Evolutionary conservation across 2,113 vertebrate species (phyloP).

Genomic region (Psittacula cyanocephala): DNA sequence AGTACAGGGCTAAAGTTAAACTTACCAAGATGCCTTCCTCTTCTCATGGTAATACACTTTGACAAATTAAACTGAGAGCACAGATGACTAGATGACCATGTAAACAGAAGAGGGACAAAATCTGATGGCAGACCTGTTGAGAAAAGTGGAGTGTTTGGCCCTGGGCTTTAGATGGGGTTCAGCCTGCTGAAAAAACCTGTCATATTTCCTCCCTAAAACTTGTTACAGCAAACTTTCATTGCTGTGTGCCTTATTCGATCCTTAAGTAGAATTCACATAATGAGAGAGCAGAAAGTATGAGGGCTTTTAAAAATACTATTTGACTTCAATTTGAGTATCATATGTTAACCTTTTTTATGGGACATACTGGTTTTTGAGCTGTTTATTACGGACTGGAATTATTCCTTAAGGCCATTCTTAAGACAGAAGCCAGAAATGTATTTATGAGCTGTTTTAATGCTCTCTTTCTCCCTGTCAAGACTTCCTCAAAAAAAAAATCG

Average conservation of each 20-base stretch:
- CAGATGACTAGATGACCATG: not conserved
- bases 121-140: not conserved
- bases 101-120: not conserved
- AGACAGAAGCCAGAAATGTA: not conserved
- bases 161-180: not conserved
- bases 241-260: not conserved
- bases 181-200: not conserved
- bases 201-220: not conserved
- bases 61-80: not conserved
- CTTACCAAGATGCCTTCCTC: not conserved
- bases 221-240: fast-evolving
- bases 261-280: not conserved
- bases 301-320: not conserved
- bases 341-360: not conserved
- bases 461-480: not conserved
- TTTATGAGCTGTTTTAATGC: not conserved
- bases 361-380: fast-evolving
- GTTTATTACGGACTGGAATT: not conserved
- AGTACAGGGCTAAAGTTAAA: not conserved
- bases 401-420: not conserved
- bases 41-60: not conserved
- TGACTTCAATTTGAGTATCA: not conserved
- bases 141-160: not conserved
- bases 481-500: not conserved
- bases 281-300: not conserved